Conservation (phyloP, 2,888 invertebrate species). For the Ptychoptera albimana region DNA sequence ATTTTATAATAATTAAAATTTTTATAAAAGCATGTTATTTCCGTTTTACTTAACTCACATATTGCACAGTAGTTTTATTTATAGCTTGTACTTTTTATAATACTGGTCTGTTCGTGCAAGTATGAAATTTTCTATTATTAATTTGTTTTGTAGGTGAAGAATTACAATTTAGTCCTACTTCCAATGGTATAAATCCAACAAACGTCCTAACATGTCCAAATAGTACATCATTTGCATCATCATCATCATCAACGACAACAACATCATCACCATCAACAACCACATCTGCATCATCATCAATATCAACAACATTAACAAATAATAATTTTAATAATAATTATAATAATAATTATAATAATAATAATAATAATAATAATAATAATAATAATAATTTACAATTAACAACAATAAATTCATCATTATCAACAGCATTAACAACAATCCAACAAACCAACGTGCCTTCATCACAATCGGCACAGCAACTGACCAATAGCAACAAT, state of each 20-base stretch:
- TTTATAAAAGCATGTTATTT: no score
- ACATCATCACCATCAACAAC: constrained; percentile 4
- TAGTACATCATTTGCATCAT: constrained; percentile 2
- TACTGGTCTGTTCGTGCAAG: background rate
- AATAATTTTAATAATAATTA: constrained; percentile 21
- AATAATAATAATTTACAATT: constrained; percentile 1
- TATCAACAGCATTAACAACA: constrained; percentile 4
- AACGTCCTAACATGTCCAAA: constrained; percentile 26
- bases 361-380: constrained; percentile 3
- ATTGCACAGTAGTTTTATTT: no score
- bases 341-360: constrained; percentile 12
- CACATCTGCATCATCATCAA: background rate
- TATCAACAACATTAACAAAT: constrained; percentile 19
- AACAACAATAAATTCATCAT: constrained; percentile 4
- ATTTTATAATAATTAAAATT: no score
- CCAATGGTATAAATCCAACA: constrained; percentile 25
- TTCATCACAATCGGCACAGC: constrained; percentile 29
- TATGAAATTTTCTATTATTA: background rate
- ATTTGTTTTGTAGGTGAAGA: constrained; percentile 21
- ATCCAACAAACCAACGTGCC: constrained; percentile 15
- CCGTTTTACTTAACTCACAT: no score
- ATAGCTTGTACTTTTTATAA: background rate
- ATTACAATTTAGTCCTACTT: constrained; percentile 23
- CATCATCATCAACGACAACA: constrained; percentile 4
- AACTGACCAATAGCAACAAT: constrained; percentile 19